A percentile compares a stretch with the other conserved stretches of the same genome.
phyloP scores from a whole-genome alignment of 2,888 invertebrate species.

The Drosophila putrida region DNA sequence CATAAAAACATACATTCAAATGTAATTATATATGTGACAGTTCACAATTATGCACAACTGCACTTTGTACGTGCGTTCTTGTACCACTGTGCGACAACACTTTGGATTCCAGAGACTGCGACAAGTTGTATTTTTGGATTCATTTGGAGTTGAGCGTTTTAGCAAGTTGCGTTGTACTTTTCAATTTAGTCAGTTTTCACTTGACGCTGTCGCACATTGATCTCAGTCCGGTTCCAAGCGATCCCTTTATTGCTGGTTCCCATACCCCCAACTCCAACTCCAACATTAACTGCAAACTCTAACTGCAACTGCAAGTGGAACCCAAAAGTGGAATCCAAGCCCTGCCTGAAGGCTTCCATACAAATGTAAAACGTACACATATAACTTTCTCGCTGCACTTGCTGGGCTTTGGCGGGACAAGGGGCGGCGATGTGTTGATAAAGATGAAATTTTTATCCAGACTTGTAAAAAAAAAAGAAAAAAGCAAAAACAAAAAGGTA shows the following conservation, averaged over 20 bases:
- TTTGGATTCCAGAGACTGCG: constrained; percentile 25
- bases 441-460: constrained; percentile 56
- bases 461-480: constrained; percentile 29
- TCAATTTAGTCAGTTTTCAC: constrained; percentile 39
- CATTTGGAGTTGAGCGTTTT: constrained; percentile 25
- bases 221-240: constrained; percentile 29
- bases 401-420: constrained; percentile 14
- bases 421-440: constrained; percentile 31
- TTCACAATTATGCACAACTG: background rate
- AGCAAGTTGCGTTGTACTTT: constrained; percentile 29
- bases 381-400: constrained; percentile 68
- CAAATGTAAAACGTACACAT: background rate
- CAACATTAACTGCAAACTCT: background rate
- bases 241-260: constrained; percentile 39
- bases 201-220: constrained; percentile 42
- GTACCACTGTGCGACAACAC: constrained; percentile 39
- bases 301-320: background rate
- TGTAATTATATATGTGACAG: constrained; percentile 3
- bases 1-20: background rate
- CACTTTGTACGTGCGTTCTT: background rate
- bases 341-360: constrained; percentile 32
- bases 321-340: constrained; percentile 6
- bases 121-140: constrained; percentile 55
- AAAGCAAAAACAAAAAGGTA: constrained; percentile 36
- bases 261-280: constrained; percentile 5